Conservation (phyloP, 2,888 invertebrate species). For the Prosapia bicincta region DNA sequence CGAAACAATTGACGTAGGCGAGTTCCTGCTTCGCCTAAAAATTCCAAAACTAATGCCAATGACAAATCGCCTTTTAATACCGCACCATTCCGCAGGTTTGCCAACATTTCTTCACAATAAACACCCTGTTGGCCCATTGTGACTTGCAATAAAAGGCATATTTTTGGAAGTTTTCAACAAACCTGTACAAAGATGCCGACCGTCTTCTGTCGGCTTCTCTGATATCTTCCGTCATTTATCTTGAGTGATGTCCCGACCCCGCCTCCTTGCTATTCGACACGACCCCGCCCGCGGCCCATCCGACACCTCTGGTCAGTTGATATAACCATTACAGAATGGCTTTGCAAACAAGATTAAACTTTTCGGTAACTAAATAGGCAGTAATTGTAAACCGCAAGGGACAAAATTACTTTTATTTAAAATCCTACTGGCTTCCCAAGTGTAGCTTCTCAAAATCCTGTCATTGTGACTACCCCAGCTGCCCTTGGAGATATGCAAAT, state of each 20-base stretch:
- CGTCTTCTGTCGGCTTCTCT: background rate
- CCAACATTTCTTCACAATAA: background rate
- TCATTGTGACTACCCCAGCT: too few relatives aligned
- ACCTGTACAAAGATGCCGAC: background rate
- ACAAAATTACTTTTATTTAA: too few relatives aligned
- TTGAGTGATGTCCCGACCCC: background rate
- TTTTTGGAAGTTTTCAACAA: background rate
- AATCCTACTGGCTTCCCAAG: too few relatives aligned
- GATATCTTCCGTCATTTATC: background rate
- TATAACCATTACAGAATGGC: background rate
- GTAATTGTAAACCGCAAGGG: background rate
- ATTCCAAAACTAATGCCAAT: background rate
- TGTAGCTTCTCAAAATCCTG: too few relatives aligned
- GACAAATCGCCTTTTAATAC: background rate
- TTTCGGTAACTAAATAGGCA: background rate
- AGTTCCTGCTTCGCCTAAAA: too few relatives aligned
- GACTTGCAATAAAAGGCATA: background rate
- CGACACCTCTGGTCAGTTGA: background rate
- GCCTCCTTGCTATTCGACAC: background rate
- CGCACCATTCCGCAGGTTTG: background rate
- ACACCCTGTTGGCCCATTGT: background rate
- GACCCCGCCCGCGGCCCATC: background rate
- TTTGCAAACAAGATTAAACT: background rate
- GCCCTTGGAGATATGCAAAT: too few relatives aligned
- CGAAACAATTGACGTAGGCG: too few relatives aligned